Evolutionary conservation across 2,113 vertebrate genomes (phyloP).

Genomic region (Pseudopipra pipra): DNA sequence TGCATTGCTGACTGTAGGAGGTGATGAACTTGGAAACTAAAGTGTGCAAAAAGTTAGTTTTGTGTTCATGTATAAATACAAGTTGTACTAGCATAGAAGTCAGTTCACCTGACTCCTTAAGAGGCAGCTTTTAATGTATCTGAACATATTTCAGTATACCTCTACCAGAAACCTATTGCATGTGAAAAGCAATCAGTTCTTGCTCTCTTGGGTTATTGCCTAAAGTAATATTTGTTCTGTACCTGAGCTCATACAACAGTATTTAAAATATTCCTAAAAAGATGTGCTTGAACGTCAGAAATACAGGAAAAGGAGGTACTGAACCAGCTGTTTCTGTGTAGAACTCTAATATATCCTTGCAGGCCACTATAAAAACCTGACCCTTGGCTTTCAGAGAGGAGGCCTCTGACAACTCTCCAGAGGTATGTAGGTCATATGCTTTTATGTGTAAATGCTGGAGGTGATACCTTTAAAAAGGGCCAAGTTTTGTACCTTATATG

Average conservation of each 20-base stretch:
- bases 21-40: neutral
- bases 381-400: neutral
- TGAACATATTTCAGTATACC: neutral
- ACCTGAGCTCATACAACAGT: neutral
- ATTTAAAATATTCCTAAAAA: neutral
- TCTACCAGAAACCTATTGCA: neutral
- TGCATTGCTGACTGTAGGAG: neutral
- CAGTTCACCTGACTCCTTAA: neutral
- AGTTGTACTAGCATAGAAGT: neutral
- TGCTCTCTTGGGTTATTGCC: neutral
- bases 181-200: neutral
- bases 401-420: neutral
- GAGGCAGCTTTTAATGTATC: neutral
- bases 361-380: neutral
- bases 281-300: neutral
- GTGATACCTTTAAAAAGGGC: neutral
- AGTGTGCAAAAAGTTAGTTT: neutral
- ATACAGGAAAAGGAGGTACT: neutral
- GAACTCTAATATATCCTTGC: neutral
- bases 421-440: neutral
- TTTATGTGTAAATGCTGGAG: neutral
- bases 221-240: neutral
- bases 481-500: neutral
- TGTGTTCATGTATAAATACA: neutral
- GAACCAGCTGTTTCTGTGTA: neutral